Evolutionary conservation across 1,140 invertebrate genomes (phyloP), one percentile per base, ranked within the genome.

Genomic region (Spodoptera frugiperda): DNA sequence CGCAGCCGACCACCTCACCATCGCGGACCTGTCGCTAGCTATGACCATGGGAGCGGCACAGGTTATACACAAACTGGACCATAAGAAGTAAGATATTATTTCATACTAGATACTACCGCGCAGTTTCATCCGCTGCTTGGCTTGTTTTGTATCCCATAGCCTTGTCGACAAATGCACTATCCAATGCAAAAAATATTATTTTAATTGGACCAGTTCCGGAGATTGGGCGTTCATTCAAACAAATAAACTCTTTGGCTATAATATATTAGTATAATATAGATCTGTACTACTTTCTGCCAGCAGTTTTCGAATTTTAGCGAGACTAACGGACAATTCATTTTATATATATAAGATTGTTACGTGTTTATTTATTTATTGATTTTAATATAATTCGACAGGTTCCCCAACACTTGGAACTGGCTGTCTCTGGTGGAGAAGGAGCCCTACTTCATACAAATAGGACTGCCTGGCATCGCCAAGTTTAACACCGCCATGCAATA

Each of bases 21-120:
- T 89, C 3, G 88, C 88, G 1, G 87, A 89, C 72, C 59, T 89
- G 1, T 78, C 81, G 0, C 21, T 87, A 0, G 86, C 82, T 0
- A 49, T 79, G 12, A 87, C 88, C 0, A 54, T 79, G 10, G 70
- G 51, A 10, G 78, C 83, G 1, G 30, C 82, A 21, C 55, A 84
- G 15, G 75, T 44, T 11, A 76, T 87, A 21, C 79, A 78, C 4
- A 61, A 72, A 8, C 2, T 87, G 3, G 77, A 88, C 33, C 39
- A 54, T 9, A 61, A 77, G 10, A 88, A 80, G 86, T 88, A 53
- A 75, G 55, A 39, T 39, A 39, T 39, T 33, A 33, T 33, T 59
- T 75, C 49, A n/a, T 17, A 15, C 2, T 55, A 55, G 0, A 2
- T 25, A 25, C 12, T 55, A 10, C 12, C 21, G 6, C 11, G 21